Percentiles rank a stretch among this genome's conserved stretches.
phyloP scores from a whole-genome alignment of 2,113 vertebrate genomes.

The Platichthys flesus region DNA sequence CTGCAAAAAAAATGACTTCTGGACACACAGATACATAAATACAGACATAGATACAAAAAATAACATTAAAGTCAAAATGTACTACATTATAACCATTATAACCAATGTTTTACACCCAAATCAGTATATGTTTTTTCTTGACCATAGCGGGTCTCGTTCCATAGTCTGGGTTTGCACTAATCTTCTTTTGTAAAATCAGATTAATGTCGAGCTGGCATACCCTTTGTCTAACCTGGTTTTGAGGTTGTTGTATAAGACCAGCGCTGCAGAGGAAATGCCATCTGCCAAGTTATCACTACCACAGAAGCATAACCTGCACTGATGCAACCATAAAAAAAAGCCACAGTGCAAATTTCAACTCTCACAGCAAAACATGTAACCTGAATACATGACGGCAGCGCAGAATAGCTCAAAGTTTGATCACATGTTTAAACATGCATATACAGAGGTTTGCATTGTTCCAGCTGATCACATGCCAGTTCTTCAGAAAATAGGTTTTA shows the following conservation, averaged over 20 bases:
- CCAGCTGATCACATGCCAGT: neutral
- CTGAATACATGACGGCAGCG: too few species aligned
- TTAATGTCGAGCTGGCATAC: slow-evolving; percentile 31
- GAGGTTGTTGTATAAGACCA: neutral
- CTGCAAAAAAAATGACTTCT: too few species aligned
- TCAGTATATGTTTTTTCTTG: too few species aligned
- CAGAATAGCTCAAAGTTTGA: neutral
- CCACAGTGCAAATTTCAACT: neutral
- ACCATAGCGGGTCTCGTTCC: too few species aligned
- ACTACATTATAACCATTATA: too few species aligned
- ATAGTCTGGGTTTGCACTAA: slow-evolving; percentile 16
- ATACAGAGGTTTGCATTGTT: neutral
- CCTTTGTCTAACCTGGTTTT: too few species aligned
- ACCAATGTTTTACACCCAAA: too few species aligned
- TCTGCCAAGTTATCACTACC: neutral
- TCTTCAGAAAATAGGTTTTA: neutral
- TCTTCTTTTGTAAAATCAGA: slow-evolving; percentile 51
- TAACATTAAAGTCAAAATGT: too few species aligned
- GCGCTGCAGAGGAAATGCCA: slow-evolving; percentile 19
- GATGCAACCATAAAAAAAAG: neutral
- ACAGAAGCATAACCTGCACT: slow-evolving; percentile 8
- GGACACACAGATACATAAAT: too few species aligned
- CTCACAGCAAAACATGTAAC: too few species aligned
- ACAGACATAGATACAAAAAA: too few species aligned
- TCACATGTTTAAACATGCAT: neutral